Evolutionary conservation across 37 sponge, comb jelly and placozoan genomes (phyloP).

Genomic region (Haliclona indistincta): DNA sequence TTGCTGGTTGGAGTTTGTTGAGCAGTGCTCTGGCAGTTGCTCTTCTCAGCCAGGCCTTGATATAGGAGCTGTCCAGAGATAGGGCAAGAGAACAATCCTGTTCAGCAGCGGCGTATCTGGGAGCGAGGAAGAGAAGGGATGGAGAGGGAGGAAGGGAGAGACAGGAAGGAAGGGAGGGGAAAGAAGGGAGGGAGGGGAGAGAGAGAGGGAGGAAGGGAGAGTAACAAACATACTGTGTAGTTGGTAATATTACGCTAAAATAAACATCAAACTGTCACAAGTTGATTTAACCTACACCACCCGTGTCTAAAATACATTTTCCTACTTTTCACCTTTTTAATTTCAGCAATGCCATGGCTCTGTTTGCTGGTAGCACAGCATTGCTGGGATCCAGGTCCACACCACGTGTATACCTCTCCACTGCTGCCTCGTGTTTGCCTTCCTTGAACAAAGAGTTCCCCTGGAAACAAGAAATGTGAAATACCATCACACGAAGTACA

Average conservation of each 20-base stretch:
- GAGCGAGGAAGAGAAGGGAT: too few relatives aligned
- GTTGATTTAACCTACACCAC: not conserved
- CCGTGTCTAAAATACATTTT: not conserved
- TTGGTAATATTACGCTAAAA: too few relatives aligned
- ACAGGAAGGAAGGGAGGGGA: too few relatives aligned
- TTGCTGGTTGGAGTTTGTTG: constrained; percentile 29
- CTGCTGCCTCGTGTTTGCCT: constrained; percentile 80
- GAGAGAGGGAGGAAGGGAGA: not conserved
- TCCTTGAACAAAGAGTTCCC: constrained; percentile 89
- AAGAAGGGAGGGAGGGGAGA: not conserved
- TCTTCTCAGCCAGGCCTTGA: constrained; percentile 78
- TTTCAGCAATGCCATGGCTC: constrained; percentile 96
- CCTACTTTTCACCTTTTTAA: constrained; percentile 58
- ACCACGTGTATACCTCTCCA: constrained; percentile 84
- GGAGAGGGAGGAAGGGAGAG: too few relatives aligned
- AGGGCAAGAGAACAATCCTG: constrained; percentile 65
- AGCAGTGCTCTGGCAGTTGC: constrained; percentile 54
- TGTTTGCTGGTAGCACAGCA: constrained; percentile 85
- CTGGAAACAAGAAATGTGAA: constrained; percentile 25
- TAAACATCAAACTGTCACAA: too few relatives aligned
- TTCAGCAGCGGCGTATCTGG: constrained; percentile 79
- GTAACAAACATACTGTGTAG: not conserved
- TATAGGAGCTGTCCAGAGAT: constrained; percentile 61
- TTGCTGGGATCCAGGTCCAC: constrained; percentile 75
- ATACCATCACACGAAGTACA: not conserved